A percentile compares a stretch with the other conserved stretches of the same genome.
Conservation (phyloP, 1,140 invertebrate species). For the Vanessa tameamea region DNA sequence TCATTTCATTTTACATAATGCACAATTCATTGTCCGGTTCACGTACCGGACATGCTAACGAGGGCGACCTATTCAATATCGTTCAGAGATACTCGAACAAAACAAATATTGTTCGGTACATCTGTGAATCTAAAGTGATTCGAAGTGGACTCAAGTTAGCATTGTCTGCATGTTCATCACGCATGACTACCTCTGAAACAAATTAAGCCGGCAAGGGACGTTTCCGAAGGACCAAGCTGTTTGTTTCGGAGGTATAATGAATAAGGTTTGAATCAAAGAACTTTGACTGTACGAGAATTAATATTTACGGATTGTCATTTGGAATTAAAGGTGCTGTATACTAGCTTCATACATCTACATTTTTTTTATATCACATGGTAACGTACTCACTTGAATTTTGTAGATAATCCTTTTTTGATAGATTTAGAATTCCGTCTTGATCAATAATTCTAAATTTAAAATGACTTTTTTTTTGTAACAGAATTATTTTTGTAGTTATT, state of each 20-base stretch:
- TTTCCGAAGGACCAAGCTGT: neutral
- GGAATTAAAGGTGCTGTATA: too few relatives aligned
- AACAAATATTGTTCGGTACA: slow-evolving; percentile 16
- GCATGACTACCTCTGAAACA: slow-evolving; percentile 14
- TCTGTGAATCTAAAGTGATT: slow-evolving; percentile 16
- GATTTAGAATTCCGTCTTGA: too few relatives aligned
- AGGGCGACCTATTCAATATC: slow-evolving; percentile 3
- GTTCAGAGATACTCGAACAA: neutral
- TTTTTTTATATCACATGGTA: too few relatives aligned
- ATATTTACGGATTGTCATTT: too few relatives aligned
- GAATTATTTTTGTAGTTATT: too few relatives aligned
- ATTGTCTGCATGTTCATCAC: slow-evolving; percentile 3
- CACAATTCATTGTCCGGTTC: neutral
- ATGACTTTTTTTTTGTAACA: too few relatives aligned
- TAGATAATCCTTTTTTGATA: too few relatives aligned
- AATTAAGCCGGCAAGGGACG: neutral
- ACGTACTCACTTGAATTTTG: too few relatives aligned
- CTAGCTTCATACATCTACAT: too few relatives aligned
- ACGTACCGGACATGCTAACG: slow-evolving; percentile 6
- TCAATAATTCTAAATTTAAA: too few relatives aligned
- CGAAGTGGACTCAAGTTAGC: slow-evolving; percentile 6
- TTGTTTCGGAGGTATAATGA: neutral
- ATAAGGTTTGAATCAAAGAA: neutral
- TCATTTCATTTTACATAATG: neutral
- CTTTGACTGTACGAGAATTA: too few relatives aligned